A percentile compares a stretch with the other conserved stretches of the same genome.
phyloP scores from a whole-genome alignment of 2,113 vertebrate genomes.

The Psophia crepitans region DNA sequence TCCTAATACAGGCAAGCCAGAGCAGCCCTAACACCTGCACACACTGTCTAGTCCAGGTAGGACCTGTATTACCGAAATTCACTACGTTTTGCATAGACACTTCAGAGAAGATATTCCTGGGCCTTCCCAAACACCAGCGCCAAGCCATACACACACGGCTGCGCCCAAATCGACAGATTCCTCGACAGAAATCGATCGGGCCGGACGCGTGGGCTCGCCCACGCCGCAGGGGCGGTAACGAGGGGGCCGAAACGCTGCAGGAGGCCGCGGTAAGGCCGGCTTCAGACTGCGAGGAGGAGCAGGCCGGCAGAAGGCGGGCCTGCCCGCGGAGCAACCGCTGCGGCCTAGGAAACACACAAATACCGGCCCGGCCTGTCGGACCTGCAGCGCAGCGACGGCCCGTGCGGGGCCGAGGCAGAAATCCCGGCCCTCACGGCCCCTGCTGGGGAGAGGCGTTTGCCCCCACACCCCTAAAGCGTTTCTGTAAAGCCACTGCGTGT shows the following conservation, averaged over 20 bases:
- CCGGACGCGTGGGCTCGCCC: no score
- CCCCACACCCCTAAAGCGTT: fast-evolving
- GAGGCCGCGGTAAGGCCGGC: neutral
- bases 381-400: no score
- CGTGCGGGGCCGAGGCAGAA: no score
- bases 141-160: neutral
- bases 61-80: fast-evolving
- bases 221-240: fast-evolving
- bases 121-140: fast-evolving
- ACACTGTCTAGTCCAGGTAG: fast-evolving
- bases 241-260: fast-evolving
- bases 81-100: fast-evolving
- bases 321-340: neutral
- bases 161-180: fast-evolving
- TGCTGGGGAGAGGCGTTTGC: no score
- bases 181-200: neutral
- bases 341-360: neutral
- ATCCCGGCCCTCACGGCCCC: fast-evolving
- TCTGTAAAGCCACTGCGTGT: neutral
- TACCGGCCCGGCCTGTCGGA: neutral
- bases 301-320: neutral
- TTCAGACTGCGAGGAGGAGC: fast-evolving
- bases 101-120: fast-evolving
- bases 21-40: neutral
- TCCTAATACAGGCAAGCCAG: no score